Conservation (phyloP, 2,888 invertebrate genomes). For the Matsumyia berberina region DNA sequence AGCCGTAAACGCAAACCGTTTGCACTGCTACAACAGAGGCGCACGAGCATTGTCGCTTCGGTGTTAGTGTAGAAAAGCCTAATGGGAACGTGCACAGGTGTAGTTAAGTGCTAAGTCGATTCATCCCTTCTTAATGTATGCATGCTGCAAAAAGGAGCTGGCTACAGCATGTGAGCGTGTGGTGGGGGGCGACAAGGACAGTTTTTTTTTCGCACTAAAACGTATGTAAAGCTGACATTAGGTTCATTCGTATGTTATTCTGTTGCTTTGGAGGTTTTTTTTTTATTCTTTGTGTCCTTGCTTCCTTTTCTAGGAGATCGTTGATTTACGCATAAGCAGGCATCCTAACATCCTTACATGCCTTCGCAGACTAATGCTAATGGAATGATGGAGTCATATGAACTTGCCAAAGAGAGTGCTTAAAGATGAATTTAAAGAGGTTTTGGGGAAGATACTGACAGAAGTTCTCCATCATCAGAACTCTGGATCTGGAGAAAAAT, state of each 20-base stretch:
- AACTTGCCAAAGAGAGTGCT: background rate
- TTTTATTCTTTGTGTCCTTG: constrained; percentile 5
- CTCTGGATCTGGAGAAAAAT: too few species aligned
- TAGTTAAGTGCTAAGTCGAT: constrained; percentile 80
- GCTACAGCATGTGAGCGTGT: constrained; percentile 3
- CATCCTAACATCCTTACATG: background rate
- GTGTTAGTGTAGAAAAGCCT: constrained; percentile 72
- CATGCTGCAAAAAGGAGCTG: constrained; percentile 31
- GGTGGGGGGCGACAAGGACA: background rate
- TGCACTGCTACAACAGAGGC: constrained; percentile 64
- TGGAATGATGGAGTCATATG: constrained; percentile 12
- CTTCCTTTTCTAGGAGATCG: constrained; percentile 19
- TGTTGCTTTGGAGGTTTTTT: constrained; percentile 29
- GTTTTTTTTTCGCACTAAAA: constrained; percentile 53
- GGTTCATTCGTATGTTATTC: constrained; percentile 29
- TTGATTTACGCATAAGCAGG: constrained; percentile 43
- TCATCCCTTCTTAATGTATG: constrained; percentile 75
- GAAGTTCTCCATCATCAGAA: too few species aligned
- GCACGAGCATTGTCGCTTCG: constrained; percentile 68
- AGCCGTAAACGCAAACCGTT: constrained; percentile 61
- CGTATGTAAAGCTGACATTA: constrained; percentile 66
- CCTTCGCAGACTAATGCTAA: constrained; percentile 15
- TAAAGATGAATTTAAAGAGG: background rate
- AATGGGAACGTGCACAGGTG: constrained; percentile 82
- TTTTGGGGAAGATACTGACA: too few species aligned